These are phyloP conservation scores for Macrosteles quadrilineatus DNA, from an alignment of 1,140 invertebrate species.

Conservation along the genomic window DNA sequence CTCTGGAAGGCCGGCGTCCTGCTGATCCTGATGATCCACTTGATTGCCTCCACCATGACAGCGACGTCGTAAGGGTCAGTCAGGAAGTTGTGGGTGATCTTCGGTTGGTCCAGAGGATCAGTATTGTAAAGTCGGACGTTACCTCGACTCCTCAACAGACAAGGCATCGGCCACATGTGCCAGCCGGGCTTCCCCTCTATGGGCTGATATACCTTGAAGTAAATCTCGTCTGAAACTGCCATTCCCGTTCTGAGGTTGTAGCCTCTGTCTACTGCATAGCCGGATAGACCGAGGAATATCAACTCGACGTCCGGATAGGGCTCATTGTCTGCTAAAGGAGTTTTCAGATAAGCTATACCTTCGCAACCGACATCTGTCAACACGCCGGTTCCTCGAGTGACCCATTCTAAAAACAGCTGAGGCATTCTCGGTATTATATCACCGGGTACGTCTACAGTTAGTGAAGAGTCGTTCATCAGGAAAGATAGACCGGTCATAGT, in stretches of 20 bases:
- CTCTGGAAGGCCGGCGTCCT: conserved; percentile 46
- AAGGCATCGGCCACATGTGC: conserved; percentile 64
- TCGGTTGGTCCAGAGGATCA: conserved; percentile 72
- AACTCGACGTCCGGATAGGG: conserved; percentile 50
- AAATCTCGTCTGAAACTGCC: conserved; percentile 48
- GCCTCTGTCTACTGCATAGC: conserved; percentile 43
- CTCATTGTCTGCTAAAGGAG: conserved; percentile 44
- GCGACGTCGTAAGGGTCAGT: conserved; percentile 63
- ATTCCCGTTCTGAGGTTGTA: conserved; percentile 46
- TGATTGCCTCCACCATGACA: conserved; percentile 70
- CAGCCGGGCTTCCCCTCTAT: conserved; percentile 47
- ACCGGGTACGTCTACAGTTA: conserved; percentile 62
- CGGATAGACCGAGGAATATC: conserved; percentile 57
- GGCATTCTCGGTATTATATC: conserved; percentile 51
- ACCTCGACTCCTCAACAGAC: conserved; percentile 75
- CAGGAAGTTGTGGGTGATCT: conserved; percentile 79
- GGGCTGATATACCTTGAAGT: conserved; percentile 47
- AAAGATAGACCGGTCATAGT: conserved; percentile 67
- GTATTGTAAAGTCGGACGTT: conserved; percentile 62
- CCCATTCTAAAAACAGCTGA: conserved; percentile 74
- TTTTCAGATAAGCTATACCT: conserved; percentile 68
- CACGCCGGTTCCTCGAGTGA: conserved; percentile 60
- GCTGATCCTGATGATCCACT: conserved; percentile 52
- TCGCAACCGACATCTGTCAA: conserved; percentile 67
- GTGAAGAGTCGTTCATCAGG: conserved; percentile 55